Conservation (phyloP, 2,113 vertebrate species). For the Hippocampus mohnikei region DNA sequence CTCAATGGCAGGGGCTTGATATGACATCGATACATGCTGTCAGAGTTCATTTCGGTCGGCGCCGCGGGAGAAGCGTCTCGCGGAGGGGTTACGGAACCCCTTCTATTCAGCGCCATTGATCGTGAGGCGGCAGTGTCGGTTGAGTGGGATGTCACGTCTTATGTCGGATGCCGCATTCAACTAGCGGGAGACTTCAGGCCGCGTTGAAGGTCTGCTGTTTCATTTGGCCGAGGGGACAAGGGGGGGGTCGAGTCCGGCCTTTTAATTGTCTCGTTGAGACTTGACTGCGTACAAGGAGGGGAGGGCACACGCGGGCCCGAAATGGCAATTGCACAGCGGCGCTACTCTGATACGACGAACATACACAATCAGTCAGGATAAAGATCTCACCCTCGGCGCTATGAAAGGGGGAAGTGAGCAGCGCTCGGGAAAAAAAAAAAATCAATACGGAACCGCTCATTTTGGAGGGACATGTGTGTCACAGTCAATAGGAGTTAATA, state of each 20-base stretch:
- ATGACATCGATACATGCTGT: slow-evolving; percentile 87
- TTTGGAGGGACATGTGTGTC: slow-evolving; percentile 98
- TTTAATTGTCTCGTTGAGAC: slow-evolving; percentile 81
- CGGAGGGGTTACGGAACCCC: slow-evolving; percentile 52
- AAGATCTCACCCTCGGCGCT: slow-evolving; percentile 93
- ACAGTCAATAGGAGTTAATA: slow-evolving; percentile 99
- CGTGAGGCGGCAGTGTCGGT: slow-evolving; percentile 31
- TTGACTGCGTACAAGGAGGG: slow-evolving; percentile 70
- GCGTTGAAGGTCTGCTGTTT: slow-evolving; percentile 45
- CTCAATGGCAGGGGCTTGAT: slow-evolving; percentile 78
- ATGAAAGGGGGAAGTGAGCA: slow-evolving; percentile 90
- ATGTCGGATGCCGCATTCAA: slow-evolving; percentile 40
- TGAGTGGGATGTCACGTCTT: slow-evolving; percentile 44
- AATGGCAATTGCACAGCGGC: slow-evolving; percentile 80
- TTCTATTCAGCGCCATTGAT: slow-evolving; percentile 63
- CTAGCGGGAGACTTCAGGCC: slow-evolving; percentile 17
- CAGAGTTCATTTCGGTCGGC: slow-evolving; percentile 71
- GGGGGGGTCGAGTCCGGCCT: slow-evolving; percentile 67
- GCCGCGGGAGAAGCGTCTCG: slow-evolving; percentile 39
- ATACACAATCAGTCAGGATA: slow-evolving; percentile 91
- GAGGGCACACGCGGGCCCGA: slow-evolving; percentile 62
- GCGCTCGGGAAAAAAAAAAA: slow-evolving; percentile 80
- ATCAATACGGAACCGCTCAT: slow-evolving; percentile 98
- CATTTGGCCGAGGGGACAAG: slow-evolving; percentile 69
- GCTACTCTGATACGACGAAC: slow-evolving; percentile 84